Evolutionary conservation across 2,797 vertebrate species (phyloP).

Genomic region (Echiichthys vipera): DNA sequence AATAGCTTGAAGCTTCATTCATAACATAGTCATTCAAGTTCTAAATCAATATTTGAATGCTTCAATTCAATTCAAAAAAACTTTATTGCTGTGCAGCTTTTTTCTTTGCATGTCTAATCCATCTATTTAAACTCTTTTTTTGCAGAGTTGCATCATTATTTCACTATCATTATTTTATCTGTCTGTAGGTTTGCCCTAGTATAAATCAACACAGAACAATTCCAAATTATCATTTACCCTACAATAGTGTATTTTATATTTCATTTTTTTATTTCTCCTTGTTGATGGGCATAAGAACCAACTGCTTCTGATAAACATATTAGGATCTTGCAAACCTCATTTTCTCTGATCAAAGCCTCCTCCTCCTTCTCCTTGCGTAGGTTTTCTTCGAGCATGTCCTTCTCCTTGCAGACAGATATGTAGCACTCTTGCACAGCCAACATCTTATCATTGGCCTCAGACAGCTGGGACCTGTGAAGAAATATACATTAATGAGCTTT

Average conservation of each 20-base stretch:
- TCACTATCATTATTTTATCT: no score
- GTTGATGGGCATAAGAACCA: neutral
- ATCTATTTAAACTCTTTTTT: no score
- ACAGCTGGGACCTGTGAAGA: conserved; percentile 84
- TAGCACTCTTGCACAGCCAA: conserved; percentile 92
- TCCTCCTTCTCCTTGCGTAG: no score
- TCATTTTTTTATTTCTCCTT: neutral
- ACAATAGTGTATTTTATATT: neutral
- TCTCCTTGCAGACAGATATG: conserved; percentile 93
- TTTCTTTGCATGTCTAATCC: no score
- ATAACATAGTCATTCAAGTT: no score
- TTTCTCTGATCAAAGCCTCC: conserved; percentile 79
- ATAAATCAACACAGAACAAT: neutral
- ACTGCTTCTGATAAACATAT: conserved; percentile 1
- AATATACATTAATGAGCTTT: neutral
- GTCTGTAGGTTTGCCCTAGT: no score
- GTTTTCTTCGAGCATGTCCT: conserved; percentile 88
- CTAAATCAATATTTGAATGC: no score
- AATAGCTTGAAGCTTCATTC: no score
- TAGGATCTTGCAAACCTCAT: conserved; percentile 81
- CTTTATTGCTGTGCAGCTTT: no score
- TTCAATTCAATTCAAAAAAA: no score
- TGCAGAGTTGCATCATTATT: no score
- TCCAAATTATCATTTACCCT: neutral
- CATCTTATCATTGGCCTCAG: conserved; percentile 88